Base-by-base conservation (phyloP, 1,140 invertebrate genomes). In the Physella acuta region DNA sequence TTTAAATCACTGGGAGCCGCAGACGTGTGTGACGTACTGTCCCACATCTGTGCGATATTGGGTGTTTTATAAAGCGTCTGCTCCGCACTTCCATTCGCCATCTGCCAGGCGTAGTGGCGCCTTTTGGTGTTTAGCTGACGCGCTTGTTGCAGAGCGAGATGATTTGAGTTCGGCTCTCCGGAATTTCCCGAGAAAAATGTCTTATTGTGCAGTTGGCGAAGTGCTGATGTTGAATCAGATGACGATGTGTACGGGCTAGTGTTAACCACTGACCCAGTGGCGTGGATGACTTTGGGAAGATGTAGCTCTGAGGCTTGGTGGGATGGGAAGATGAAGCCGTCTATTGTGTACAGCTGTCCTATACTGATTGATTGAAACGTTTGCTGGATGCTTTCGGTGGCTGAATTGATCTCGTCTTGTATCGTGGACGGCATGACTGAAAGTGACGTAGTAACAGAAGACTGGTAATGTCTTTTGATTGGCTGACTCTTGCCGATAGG, bases 41-140 rank as follows among this genome's bases (percentile, higher is more conserved):
- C 69, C 72, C 72, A 73, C 60, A 73, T 56, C 24, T 69, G 72
- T 5, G 72, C 59, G 11, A 73, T 73, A 37, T 68, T 56, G 1
- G 72, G 72, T 17, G 69, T 68, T 5, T 68, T 66, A 4, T 68
- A 39, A 0, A 71, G 28, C 4, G 58, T 65, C 33, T 52, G 53
- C n/a, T 68, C 55, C 24, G 63, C 20, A 28, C 63, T 68, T 1
- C 69, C 69, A 44, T 73, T 71, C 17, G 72, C 72, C 72, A 73
- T 68, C 36, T 73, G 72, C 72, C 72, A 73, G n/a, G 72, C 72
- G 55, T 71, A 59, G 61, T 49, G 59, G 1, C 66, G 64, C n/a
- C n/a, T n/a, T n/a, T n/a, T n/a, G 28, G 20, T 5, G 14, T 37
- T 24, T 8, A 24, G 44, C 2, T 65, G 44, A 28, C 28, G 30